These are phyloP conservation scores for Suncus etruscus DNA, from an alignment of 2,113 vertebrate genomes.

Conservation along the genomic window DNA sequence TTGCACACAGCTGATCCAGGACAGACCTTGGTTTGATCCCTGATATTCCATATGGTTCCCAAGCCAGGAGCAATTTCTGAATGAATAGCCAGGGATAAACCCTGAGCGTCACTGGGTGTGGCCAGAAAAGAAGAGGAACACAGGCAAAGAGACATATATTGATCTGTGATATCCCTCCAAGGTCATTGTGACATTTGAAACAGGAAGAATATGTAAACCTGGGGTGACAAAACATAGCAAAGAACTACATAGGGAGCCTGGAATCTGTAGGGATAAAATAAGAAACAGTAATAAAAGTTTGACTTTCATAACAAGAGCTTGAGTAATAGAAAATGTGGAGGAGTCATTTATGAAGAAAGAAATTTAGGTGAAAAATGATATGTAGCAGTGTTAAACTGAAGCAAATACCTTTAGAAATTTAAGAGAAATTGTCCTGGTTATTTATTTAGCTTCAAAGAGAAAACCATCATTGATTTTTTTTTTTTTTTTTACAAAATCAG, in stretches of 20 bases:
- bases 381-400: not conserved
- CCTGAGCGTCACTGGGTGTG: too few relatives aligned
- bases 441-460: constrained; percentile 2
- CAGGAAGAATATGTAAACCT: not conserved
- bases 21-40: too few relatives aligned
- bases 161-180: not conserved
- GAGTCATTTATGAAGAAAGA: not conserved
- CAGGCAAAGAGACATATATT: not conserved
- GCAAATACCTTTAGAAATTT: not conserved
- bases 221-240: not conserved
- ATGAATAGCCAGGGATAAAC: too few relatives aligned
- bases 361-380: not conserved
- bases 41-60: too few relatives aligned
- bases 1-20: too few relatives aligned
- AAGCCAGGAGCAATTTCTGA: too few relatives aligned
- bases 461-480: not conserved
- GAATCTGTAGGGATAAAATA: not conserved
- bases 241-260: not conserved
- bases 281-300: not conserved
- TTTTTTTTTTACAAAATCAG: not conserved
- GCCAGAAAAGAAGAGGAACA: too few relatives aligned
- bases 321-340: not conserved
- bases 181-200: not conserved
- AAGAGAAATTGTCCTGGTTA: not conserved
- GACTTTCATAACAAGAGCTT: not conserved